These are phyloP conservation scores for Fissipunctia ypsillon DNA, from an alignment of 2,888 invertebrate genomes.

Conservation along the genomic window DNA sequence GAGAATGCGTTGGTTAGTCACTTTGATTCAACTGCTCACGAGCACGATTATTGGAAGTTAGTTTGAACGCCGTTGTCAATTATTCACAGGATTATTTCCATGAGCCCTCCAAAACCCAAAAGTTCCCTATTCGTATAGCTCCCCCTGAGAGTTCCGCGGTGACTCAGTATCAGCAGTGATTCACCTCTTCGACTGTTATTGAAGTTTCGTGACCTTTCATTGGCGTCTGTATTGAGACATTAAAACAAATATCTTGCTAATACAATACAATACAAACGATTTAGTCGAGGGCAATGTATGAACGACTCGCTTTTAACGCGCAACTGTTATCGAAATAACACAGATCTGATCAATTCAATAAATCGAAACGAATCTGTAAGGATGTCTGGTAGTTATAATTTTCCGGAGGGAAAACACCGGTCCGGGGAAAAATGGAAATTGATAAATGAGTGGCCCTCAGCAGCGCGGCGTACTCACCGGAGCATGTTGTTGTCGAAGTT, in stretches of 20 bases:
- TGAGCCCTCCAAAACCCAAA: not conserved
- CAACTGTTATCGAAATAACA: conserved; percentile 55
- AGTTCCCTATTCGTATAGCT: conserved; percentile 7
- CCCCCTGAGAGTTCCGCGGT: conserved; percentile 56
- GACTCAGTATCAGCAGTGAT: conserved; percentile 73
- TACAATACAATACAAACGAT: conserved; percentile 62
- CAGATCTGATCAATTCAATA: conserved; percentile 52
- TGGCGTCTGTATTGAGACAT: conserved; percentile 62
- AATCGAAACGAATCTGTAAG: conserved; percentile 59
- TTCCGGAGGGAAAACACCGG: conserved; percentile 76
- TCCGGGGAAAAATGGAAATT: conserved; percentile 64
- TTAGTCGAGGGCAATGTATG: conserved; percentile 62
- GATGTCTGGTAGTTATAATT: conserved; percentile 69
- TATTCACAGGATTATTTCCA: conserved; percentile 14
- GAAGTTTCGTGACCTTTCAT: conserved; percentile 71
- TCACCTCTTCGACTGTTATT: conserved; percentile 69
- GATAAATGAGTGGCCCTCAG: conserved; percentile 7
- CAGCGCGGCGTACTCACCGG: conserved; percentile 72
- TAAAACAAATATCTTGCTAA: conserved; percentile 62
- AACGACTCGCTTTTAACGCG: conserved; percentile 49
- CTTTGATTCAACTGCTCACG: conserved; percentile 21
- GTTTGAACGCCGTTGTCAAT: not conserved
- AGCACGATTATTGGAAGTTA: not conserved
- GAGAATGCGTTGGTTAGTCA: conserved; percentile 30
- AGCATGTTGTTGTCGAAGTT: conserved; percentile 68